These are phyloP conservation scores for Pungitius pungitius DNA, from an alignment of 2,113 vertebrate species.

Conservation along the genomic window DNA sequence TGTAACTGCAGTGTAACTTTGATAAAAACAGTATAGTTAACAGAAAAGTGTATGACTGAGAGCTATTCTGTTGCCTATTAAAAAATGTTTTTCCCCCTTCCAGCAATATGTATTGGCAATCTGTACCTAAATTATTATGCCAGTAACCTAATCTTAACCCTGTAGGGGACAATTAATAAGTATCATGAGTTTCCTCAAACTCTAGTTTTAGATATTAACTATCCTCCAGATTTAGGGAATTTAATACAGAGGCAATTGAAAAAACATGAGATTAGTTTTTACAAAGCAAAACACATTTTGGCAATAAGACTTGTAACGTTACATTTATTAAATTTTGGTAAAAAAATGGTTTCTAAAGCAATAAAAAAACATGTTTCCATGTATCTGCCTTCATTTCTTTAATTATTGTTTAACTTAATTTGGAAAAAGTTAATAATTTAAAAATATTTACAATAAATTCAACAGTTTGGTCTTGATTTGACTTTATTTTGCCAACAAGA, in stretches of 20 bases:
- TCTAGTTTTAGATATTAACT: constrained; percentile 18
- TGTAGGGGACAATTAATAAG: constrained; percentile 5
- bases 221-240: constrained; percentile 29
- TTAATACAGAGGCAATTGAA: constrained; percentile 25
- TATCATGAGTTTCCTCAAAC: constrained; percentile 3
- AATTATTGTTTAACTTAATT: constrained; percentile 21
- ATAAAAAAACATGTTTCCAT: constrained; percentile 39
- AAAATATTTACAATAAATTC: constrained; percentile 4
- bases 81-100: constrained; percentile 6
- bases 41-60: not conserved
- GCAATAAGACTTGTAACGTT: constrained; percentile 16
- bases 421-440: constrained; percentile 11
- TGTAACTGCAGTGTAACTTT: not conserved
- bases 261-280: constrained; percentile 29
- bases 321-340: constrained; percentile 44
- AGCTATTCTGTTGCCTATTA: not conserved
- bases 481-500: constrained; percentile 2
- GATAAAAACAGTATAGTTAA: no score
- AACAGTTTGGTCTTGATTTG: no score
- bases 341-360: constrained; percentile 18
- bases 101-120: constrained; percentile 6
- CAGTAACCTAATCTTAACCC: constrained; percentile 23
- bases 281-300: constrained; percentile 9
- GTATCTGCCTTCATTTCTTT: constrained; percentile 14
- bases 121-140: constrained; percentile 11